Base-by-base conservation (phyloP, 2,113 vertebrate genomes). In the Notarius quadriscutis region DNA sequence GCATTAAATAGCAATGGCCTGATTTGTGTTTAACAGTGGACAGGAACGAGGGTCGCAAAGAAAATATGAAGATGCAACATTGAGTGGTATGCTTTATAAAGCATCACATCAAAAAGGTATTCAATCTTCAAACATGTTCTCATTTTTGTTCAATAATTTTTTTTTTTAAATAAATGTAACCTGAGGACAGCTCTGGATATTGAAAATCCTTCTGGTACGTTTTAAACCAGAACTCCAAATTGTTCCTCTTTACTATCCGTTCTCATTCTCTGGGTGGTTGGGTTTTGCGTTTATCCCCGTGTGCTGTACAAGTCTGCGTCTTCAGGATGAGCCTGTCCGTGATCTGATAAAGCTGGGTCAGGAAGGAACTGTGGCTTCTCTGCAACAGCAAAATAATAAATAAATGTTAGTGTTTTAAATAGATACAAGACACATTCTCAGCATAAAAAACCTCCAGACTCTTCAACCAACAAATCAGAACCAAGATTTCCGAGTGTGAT, bases 231-330 rank as follows among this genome's bases (percentile, higher is more conserved):
- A 67, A 25, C 6, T 15, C 48, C 25, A 50, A 50, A 7, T 14
- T 51, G 17, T 67, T 62, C 60, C 20, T 25, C 5, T 20, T 20
- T 4, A 14, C 34, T 65, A 57, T 7, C 50, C 34, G 4, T 8
- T 7, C 27, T 85, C 71, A 12, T n/a, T 11, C 57, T 7, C 72
- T 17, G 51, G 12, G 10, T 60, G 50, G 1, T 57, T 77, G 7
- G 27, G 10, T 83, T 25, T 15, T 17, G 62, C 67, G 4, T 30
- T 94, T 89, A 97, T 92, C 94, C 95, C 91, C 96, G 95, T 65
- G 95, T 96, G 91, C 95, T 96, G 92, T 97, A 97, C 94, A 97
- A 91, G 90, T 97, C 96, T 85, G 88, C 85, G 72, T 97, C 96
- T 90, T 97, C 96, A 81, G 96, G 95, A 89, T 88, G 92, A 86